Base-by-base conservation (phyloP, 2,113 vertebrate species). In the Brienomyrus longianalis region DNA sequence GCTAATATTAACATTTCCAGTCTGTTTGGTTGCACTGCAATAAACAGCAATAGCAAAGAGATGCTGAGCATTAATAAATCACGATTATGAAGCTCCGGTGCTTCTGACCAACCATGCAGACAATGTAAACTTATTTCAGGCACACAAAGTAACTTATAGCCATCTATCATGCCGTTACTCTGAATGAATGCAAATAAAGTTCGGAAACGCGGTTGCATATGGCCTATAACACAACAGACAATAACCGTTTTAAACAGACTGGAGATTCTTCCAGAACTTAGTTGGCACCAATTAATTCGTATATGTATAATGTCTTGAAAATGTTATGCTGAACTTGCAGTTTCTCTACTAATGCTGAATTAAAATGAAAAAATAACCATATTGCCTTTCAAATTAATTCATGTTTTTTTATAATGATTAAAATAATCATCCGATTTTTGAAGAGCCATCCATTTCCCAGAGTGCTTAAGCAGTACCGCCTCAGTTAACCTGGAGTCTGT, bases 1-100 rank as follows among this genome's bases (percentile, higher is more conserved):
- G 88, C 92, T 93, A 95, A 95, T 95, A 95, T 95, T 93, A 95
- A 92, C 93, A 93, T 94, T 95, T 94, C 88, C 94, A 95, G 95
- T 95, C 93, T 95, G 95, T 93, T 94, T 93, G 94, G 92, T 93
- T 90, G 93, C 90, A 86, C 91, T 85, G 92, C 89, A 89, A 93
- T 93, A 94, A 95, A 94, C 90, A 93, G 92, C 93, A 93, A 89
- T 93, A 91, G 93, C 93, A 92, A 92, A 13, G 86, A 94, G 91
- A 92, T 89, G 86, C 92, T 90, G 91, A 91, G 90, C 85, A 92
- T 95, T 95, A 94, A 96, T 96, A 95, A 95, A 96, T 96, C 95
- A 95, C 92, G 94, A 95, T 96, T 95, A 96, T 91, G 91, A 94
- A 92, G 93, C 93, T 91, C 91, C 92, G 91, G 91, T 92, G 91